Base-by-base conservation (phyloP, 2,888 invertebrate genomes). In the Timema cristinae region DNA sequence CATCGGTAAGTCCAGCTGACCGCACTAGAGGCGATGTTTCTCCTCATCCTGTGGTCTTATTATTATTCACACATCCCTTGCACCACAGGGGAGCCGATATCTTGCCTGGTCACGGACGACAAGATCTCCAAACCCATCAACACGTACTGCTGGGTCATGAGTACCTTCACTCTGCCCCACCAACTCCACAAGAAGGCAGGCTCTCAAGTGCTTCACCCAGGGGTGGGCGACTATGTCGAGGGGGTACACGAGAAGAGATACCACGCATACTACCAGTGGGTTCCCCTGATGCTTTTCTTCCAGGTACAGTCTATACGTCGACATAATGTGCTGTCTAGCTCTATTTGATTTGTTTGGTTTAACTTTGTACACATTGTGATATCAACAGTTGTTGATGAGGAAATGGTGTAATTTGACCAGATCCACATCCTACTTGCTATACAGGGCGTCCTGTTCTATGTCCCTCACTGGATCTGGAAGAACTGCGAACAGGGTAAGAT, bases 221-320 rank as follows among this genome's bases (percentile, higher is more conserved):
- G 93, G 6, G 84, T 94, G n/a, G 92, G 93, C 68, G 88, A 87
- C 78, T 77, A 78, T 67, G 73, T 76, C 16, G 71, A 15, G 11
- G 69, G 47, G 74, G 86, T 84, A 0, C 85, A 89, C 76, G 91
- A 92, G 77, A 90, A 88, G 79, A 86, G 87, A 74, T 91, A 90
- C 79, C 95, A 95, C 80, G 89, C 93, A 72, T 95, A 95, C 83
- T 95, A 95, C 81, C 95, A 95, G 82, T 95, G 95, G 95, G 95
- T 95, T 78, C 94, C 95, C 6, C 94, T 95, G 81, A 90, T 94
- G 84, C 85, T 95, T 54, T 95, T 95, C 84, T 91, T 94, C 82
- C 92, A 92, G 87, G 92, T 91, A 82, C 83, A 13, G 16, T 15
- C 50, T 32, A 32, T 32, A 32, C 32, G n/a, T n/a, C n/a, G n/a